Conservation (phyloP, 2,113 vertebrate genomes). For the Cathartes aura region DNA sequence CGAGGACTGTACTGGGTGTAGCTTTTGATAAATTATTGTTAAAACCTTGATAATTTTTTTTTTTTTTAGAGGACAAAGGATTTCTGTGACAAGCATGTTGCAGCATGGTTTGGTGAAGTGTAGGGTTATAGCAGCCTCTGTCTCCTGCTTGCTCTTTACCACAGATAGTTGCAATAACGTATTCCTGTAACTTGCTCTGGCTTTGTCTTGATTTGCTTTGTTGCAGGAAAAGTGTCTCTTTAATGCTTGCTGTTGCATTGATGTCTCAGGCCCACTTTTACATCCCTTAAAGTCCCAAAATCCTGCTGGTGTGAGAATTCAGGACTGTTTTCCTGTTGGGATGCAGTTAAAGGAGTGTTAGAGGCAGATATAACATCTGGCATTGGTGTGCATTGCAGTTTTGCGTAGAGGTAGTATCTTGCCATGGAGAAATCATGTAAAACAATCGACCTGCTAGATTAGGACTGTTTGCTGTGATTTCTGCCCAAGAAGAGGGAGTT, state of each 20-base stretch:
- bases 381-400: background rate
- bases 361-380: background rate
- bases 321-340: background rate
- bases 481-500: background rate
- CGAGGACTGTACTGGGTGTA: background rate
- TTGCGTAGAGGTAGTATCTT: background rate
- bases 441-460: background rate
- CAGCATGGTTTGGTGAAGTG: background rate
- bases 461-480: background rate
- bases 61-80: background rate
- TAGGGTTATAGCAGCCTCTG: background rate
- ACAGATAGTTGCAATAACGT: background rate
- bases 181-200: background rate
- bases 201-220: background rate
- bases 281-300: background rate
- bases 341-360: background rate
- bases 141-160: background rate
- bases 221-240: background rate
- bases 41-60: background rate
- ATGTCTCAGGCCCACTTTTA: background rate
- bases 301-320: background rate
- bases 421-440: background rate
- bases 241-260: background rate
- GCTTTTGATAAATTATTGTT: background rate
- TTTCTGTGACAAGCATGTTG: background rate